Percentiles rank a stretch among this genome's conserved stretches.
Conservation (phyloP, 2,888 invertebrate genomes). For the Pachymerium ferrugineum region DNA sequence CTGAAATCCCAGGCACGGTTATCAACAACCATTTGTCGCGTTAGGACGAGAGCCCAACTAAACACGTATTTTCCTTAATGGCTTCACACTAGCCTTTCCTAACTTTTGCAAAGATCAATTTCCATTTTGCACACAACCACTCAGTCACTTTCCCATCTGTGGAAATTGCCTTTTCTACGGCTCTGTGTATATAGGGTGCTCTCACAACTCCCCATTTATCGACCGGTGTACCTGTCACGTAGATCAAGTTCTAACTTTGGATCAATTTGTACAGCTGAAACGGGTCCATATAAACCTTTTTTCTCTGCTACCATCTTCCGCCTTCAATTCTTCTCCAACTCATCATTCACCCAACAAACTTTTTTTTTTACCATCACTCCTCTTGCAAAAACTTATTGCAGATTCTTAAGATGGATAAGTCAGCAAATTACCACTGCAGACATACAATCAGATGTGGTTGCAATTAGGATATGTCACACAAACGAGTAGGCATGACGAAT, state of each 20-base stretch:
- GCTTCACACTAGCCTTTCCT: conserved; percentile 5
- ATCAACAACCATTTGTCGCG: background rate
- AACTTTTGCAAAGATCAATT: conserved; percentile 23
- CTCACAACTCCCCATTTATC: conserved; percentile 21
- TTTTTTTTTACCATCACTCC: background rate
- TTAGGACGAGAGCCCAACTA: no score
- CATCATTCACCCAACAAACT: background rate
- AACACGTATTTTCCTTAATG: conserved; percentile 17
- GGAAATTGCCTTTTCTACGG: conserved; percentile 24
- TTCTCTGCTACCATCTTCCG: no score
- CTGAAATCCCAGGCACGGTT: no score
- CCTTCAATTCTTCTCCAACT: background rate
- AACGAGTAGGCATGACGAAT: no score
- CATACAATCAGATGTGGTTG: background rate
- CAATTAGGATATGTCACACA: no score
- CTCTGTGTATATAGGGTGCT: conserved; percentile 1
- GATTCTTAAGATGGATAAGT: background rate
- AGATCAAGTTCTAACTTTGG: conserved; percentile 19
- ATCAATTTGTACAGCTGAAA: conserved; percentile 19
- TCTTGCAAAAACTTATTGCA: background rate
- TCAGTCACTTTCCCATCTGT: conserved; percentile 25
- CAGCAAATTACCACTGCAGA: background rate
- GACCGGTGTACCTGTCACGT: conserved; percentile 25
- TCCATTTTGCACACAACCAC: conserved; percentile 17
- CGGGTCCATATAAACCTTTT: conserved; percentile 19